These are phyloP conservation scores for Sebastes nivosus DNA, from an alignment of 2,797 vertebrate genomes.

Conservation along the genomic window DNA sequence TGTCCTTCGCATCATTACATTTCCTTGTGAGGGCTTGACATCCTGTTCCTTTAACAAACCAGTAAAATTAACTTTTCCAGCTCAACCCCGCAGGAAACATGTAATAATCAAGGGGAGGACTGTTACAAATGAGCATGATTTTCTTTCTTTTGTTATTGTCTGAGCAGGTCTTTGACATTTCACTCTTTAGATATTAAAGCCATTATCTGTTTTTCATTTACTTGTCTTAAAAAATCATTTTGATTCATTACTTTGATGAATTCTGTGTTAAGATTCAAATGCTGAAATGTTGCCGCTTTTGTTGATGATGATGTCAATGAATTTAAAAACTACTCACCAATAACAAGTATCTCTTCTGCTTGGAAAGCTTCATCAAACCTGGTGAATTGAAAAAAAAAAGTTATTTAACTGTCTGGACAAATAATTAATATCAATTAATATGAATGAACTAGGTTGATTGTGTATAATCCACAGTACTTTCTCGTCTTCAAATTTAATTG, in stretches of 20 bases:
- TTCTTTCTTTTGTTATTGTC: constrained; percentile 32
- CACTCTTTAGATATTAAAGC: neutral
- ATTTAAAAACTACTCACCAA: neutral
- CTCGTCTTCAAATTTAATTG: neutral
- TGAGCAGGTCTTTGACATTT: constrained; percentile 1
- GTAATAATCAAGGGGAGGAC: constrained; percentile 52
- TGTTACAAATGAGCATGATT: constrained; percentile 48
- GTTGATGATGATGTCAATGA: neutral
- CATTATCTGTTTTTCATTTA: neutral
- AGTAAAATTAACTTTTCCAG: constrained; percentile 61
- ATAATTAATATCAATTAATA: neutral
- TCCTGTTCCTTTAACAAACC: constrained; percentile 67
- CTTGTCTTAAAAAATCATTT: neutral
- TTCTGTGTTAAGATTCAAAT: neutral
- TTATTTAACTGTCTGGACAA: neutral
- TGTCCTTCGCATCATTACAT: constrained; percentile 57
- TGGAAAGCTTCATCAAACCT: neutral
- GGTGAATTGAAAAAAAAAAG: neutral
- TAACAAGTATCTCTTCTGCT: neutral
- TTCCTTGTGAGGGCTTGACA: constrained; percentile 61
- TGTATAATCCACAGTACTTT: neutral
- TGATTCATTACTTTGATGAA: neutral
- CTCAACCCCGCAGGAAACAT: constrained; percentile 43
- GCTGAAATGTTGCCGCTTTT: neutral
- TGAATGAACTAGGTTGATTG: neutral